Percentiles rank a stretch among this genome's conserved stretches.
These are phyloP conservation scores for Dromas ardeola DNA, from an alignment of 2,113 vertebrate species.

Conservation along the genomic window DNA sequence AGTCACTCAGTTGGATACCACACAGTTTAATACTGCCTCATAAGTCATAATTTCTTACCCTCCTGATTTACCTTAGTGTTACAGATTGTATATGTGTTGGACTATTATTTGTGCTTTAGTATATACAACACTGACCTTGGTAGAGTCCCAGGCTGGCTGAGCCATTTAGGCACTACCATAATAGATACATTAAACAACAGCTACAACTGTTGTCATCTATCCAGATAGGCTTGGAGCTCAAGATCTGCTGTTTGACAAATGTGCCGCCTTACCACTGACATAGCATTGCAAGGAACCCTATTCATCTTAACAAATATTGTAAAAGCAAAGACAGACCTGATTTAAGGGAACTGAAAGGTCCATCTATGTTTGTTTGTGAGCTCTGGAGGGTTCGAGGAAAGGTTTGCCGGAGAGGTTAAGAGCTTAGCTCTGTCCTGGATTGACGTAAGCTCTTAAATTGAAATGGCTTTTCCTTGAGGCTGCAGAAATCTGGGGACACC, in stretches of 20 bases:
- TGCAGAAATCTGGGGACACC: not conserved
- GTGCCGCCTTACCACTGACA: not conserved
- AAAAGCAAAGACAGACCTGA: not conserved
- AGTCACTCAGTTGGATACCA: not conserved
- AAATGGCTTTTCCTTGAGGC: not conserved
- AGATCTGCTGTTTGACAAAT: constrained; percentile 44
- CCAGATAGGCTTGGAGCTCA: not conserved
- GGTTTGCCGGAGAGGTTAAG: not conserved
- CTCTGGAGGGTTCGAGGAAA: not conserved
- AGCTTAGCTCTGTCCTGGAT: not conserved
- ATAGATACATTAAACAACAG: not conserved
- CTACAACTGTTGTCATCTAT: not conserved
- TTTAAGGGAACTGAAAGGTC: constrained; percentile 25
- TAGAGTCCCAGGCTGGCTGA: not conserved
- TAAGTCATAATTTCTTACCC: constrained; percentile 42
- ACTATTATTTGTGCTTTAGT: constrained; percentile 12
- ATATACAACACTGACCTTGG: constrained; percentile 15
- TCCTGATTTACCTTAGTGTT: not conserved
- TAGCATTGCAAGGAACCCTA: not conserved
- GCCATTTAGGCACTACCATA: not conserved
- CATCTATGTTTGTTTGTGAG: constrained; percentile 45
- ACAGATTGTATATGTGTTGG: not conserved
- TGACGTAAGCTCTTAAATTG: not conserved
- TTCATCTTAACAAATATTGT: constrained; percentile 38
- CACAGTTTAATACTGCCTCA: not conserved